Evolutionary conservation across 35 echinoderm and acorn worm genomes (phyloP), one percentile per base, ranked within the genome.

Genomic region (Holothuria glaberrima): DNA sequence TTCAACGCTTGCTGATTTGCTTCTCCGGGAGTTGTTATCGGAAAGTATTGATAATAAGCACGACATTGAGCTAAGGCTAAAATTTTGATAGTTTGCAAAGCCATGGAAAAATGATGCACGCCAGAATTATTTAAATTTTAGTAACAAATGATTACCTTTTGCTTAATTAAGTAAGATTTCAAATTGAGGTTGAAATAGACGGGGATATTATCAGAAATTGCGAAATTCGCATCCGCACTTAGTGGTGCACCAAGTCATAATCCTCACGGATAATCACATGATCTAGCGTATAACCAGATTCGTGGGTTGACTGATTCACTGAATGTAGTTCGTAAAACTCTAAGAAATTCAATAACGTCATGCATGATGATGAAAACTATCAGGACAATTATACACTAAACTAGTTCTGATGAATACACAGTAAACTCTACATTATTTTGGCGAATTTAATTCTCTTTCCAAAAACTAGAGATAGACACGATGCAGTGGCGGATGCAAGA

Each of bases 211-310:
- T 75, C 71, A 19, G 71, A 75, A 21, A 75, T 44, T 18, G 71
- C 71, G 29, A 20, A 26, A 30, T 31, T 25, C 16, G 71, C 29
- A 75, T 75, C 29, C 3, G 29, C 71, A 5, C 30, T 3, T 19
- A 75, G n/a, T 75, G 71, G 29, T 6, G 29, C 19, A 75, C 71
- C 19, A 65, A 6, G 16, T 65, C 61, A 75, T 3, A 30, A 30
- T 75, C 71, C 3, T 6, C 71, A 19, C 71, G 71, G 29, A 44
- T 20, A 30, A 75, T 30, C 17, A 75, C 25, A 34, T 34, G 71
- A 75, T 75, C 71, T 3, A 75, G 36, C 32, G 36, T 34, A 75
- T 75, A 10, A 24, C 71, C 71, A 35, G 71, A 75, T 29, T 35
- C 9, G 30, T 75, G 71, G 16, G 71, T 75, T 4, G 71, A 30